These are phyloP conservation scores for Protaetia brevitarsis DNA, from an alignment of 1,140 invertebrate genomes.

Conservation along the genomic window DNA sequence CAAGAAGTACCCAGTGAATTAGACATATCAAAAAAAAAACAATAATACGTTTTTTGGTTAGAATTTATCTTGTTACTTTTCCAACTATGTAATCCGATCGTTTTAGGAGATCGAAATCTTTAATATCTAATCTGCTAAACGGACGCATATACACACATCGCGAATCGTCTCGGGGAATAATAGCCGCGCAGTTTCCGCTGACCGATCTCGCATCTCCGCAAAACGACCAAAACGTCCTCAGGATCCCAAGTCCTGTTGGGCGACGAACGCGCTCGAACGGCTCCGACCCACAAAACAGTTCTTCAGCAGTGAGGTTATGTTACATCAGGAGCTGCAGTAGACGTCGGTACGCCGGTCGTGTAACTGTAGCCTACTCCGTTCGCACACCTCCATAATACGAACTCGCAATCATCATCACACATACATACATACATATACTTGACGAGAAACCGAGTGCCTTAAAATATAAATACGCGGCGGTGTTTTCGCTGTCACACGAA, in stretches of 20 bases:
- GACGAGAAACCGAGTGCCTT: neutral
- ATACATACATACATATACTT: neutral
- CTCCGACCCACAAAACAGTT: conserved; percentile 10
- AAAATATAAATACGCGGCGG: too few relatives aligned
- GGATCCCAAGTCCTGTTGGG: conserved; percentile 3
- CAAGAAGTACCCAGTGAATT: too few relatives aligned
- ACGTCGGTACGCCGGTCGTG: neutral
- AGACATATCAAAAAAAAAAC: too few relatives aligned
- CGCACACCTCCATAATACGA: neutral
- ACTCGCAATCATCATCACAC: neutral
- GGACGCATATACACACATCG: too few relatives aligned
- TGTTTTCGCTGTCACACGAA: too few relatives aligned
- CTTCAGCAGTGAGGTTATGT: conserved; percentile 16
- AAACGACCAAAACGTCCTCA: neutral
- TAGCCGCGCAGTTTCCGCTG: neutral
- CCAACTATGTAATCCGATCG: too few relatives aligned
- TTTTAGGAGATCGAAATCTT: too few relatives aligned
- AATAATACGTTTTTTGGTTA: too few relatives aligned
- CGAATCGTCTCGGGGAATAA: neutral
- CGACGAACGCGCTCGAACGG: conserved; percentile 3
- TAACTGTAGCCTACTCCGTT: neutral
- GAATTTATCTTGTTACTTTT: too few relatives aligned
- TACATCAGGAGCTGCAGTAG: conserved; percentile 2
- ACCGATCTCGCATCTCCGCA: conserved; percentile 5
- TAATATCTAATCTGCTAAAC: too few relatives aligned